Evolutionary conservation across 2,888 invertebrate species (phyloP), one percentile per base, ranked within the genome.

Genomic region (Caenorhabditis doughertyi): DNA sequence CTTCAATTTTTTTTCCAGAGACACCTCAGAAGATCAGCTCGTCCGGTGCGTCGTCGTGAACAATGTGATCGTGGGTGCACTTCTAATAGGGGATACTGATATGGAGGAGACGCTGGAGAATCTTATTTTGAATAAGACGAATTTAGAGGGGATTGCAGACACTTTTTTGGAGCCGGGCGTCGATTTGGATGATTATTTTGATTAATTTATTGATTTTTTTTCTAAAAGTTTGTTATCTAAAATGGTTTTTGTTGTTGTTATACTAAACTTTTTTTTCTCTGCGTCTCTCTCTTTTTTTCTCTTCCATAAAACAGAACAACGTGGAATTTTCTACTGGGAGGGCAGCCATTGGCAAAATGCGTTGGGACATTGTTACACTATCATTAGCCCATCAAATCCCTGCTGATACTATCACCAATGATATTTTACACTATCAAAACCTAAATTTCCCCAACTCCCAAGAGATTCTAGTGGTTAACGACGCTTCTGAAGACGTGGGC

Each of bases 161-260:
- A 95, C 97, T 92, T 95, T 99, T 88, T 94, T 99, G 9, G 95
- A 99, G 94, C 97, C 98, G 23, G 94, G 96, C 92, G 95, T 99
- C 91, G 98, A 99, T 92, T 96, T 99, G 90, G 98, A 98, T 93
- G 99, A 99, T 93, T 99, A 97, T 93, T 99, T 99, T 94, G 99
- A 99, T 94, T 98, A 87, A 92, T 55, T n/a, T 18, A 58, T 44
- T 8, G n/a, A 29, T 23, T 64, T 8, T 65, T 65, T 32, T 64
- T 56, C 16, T 25, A 35, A n/a, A n/a, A 42, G 16, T 64, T 35
- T n/a, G 56, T 58, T 62, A 58, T 9, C 44, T 42, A 53, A 51
- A 18, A 51, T 27, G 55, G 39, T 74, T 60, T 18, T 42, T 65
- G 11, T 18, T 55, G 23, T 29, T 9, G 21, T 62, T 58, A n/a